Conservation (phyloP, 2,888 invertebrate species). For the Dasysyrphus albostriatus region DNA sequence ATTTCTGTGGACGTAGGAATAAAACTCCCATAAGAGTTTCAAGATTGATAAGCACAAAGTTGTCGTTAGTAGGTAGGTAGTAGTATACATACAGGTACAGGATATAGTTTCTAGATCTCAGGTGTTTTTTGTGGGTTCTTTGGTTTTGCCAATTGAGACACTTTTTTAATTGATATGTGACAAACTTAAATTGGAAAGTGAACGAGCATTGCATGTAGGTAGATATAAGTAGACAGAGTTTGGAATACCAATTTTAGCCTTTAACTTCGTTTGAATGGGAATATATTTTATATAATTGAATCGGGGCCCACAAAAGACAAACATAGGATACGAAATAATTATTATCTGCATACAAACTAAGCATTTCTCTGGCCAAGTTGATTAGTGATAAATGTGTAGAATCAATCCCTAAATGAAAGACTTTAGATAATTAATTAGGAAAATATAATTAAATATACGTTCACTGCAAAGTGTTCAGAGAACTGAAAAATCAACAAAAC, state of each 20-base stretch:
- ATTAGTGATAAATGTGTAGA: constrained; percentile 1
- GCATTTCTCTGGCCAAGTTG: constrained; percentile 1
- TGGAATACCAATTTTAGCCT: neutral
- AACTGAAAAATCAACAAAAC: neutral
- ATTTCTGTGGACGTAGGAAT: constrained; percentile 3
- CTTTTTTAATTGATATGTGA: constrained; percentile 25
- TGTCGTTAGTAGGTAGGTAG: neutral
- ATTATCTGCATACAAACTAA: constrained; percentile 8
- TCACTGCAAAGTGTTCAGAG: neutral
- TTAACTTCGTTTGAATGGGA: neutral
- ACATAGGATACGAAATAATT: neutral
- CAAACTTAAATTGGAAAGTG: neutral
- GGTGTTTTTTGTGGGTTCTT: constrained; percentile 24
- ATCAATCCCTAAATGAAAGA: constrained; percentile 10
- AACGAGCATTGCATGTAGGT: neutral
- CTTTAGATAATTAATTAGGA: neutral
- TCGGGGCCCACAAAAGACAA: neutral
- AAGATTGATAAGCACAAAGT: constrained; percentile 10
- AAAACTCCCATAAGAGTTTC: constrained; percentile 4
- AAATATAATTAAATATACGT: constrained; percentile 9
- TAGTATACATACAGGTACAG: too few species aligned
- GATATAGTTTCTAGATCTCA: neutral
- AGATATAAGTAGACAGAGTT: neutral
- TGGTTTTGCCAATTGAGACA: constrained; percentile 27
- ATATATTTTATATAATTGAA: constrained; percentile 2